Evolutionary conservation across 2,113 vertebrate species (phyloP), one percentile per base, ranked within the genome.

Genomic region (Eleginops maclovinus): DNA sequence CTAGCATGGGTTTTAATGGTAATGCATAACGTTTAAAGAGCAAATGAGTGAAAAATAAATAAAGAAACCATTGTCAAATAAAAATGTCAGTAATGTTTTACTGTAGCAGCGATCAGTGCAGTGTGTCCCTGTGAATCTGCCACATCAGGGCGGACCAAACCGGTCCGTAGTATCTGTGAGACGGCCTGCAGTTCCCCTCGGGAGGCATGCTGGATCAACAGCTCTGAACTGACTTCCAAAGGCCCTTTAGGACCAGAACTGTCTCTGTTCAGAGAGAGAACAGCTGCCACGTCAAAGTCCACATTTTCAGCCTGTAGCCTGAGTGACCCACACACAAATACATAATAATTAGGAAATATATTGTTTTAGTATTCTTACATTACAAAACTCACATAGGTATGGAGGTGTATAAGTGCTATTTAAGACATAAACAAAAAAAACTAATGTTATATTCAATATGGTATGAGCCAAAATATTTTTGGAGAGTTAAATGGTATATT

Each of bases 71-170:
- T 9, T 1, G 2, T 13, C 2, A 24, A n/a, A 66, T 19, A 43
- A 51, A n/a, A 61, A 44, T 13, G 14, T 5, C 13, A 7, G 7
- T 4, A 26, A n/a, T 28, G 64, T 58, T 5, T 94, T 93, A 97
- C 97, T 1, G 95, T 89, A 0, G 96, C 96, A 3, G 94, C 94
- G 0, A 96, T 95, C 0, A 98, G 94, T 6, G 92, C 93, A 0
- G 94, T 95, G 82, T 96, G 90, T 55, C 96, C 96, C 0, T 40
- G 81, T 1, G 86, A 77, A 22, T 97, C 96, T 0, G 94, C 93
- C 15, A 97, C 90, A 0, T 97, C 94, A 0, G 95, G 94, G 47
- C 93, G 92, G 53, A 89, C 93, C 8, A 91, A 76, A 24, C 87
- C 79, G 1, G 86, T 86, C 50, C 72, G 82, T 62, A 98, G 91